Evolutionary conservation across 2,888 invertebrate genomes (phyloP).

Genomic region (Cecidostiba fungosa): DNA sequence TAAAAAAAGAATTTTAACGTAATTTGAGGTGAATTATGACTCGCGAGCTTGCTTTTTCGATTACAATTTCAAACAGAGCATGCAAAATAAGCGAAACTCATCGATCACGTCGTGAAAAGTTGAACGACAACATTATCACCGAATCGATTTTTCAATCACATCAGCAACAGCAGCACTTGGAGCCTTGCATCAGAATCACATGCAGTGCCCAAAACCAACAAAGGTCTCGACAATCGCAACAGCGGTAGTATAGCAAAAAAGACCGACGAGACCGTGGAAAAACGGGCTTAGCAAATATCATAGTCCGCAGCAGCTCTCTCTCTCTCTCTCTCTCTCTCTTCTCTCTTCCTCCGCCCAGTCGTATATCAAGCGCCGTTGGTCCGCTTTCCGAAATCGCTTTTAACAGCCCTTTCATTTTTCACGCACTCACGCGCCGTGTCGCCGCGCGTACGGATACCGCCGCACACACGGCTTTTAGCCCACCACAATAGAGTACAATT

Average conservation of each 20-base stretch:
- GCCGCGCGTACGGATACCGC: background rate
- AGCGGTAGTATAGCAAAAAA: slow-evolving; percentile 7
- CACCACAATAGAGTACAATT: slow-evolving; percentile 62
- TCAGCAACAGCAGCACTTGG: no score
- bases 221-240: background rate
- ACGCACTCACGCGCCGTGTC: background rate
- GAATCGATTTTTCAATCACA: no score
- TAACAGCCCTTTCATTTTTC: slow-evolving; percentile 55
- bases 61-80: no score
- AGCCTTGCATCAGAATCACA: no score
- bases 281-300: slow-evolving; percentile 47
- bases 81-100: no score
- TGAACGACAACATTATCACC: no score
- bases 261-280: slow-evolving; percentile 33
- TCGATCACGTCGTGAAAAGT: no score
- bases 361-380: slow-evolving; percentile 40
- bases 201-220: no score
- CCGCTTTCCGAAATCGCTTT: slow-evolving; percentile 54
- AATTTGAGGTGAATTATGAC: no score
- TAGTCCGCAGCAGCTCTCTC: background rate
- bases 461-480: slow-evolving; percentile 55
- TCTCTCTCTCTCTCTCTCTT: no score
- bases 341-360: background rate
- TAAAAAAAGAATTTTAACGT: no score
- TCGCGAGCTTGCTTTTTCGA: no score